These are phyloP conservation scores for Vireo altiloquus DNA, from an alignment of 2,113 vertebrate species.

Conservation along the genomic window DNA sequence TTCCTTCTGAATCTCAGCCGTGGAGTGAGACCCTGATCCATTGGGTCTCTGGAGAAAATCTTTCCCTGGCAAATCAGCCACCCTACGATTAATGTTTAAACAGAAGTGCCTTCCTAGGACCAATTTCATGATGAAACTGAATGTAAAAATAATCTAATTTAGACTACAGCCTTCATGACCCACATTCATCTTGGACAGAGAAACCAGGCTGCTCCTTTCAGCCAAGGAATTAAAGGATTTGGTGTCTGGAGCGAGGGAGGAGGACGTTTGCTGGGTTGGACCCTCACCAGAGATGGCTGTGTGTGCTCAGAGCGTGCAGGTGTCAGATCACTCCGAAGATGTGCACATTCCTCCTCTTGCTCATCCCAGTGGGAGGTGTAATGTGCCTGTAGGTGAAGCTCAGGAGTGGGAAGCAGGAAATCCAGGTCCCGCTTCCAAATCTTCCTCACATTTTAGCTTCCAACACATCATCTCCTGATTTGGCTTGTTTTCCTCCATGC, in stretches of 20 bases:
- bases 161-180: not conserved
- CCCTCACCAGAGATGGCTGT: accelerated
- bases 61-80: not conserved
- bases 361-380: not conserved
- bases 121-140: not conserved
- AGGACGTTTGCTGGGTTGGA: accelerated
- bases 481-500: accelerated
- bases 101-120: not conserved
- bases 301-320: not conserved
- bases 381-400: not conserved
- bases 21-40: not conserved
- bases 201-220: not conserved
- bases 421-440: not conserved
- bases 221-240: not conserved
- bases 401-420: not conserved
- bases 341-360: not conserved
- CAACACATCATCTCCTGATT: not conserved
- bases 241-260: accelerated
- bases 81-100: accelerated
- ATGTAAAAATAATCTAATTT: not conserved
- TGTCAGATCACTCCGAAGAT: not conserved
- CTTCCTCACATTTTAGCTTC: not conserved
- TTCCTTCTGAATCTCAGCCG: accelerated
- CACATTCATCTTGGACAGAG: not conserved
- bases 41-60: accelerated